These are phyloP conservation scores for Distichodus sexfasciatus DNA, from an alignment of 2,797 vertebrate species.

Conservation along the genomic window DNA sequence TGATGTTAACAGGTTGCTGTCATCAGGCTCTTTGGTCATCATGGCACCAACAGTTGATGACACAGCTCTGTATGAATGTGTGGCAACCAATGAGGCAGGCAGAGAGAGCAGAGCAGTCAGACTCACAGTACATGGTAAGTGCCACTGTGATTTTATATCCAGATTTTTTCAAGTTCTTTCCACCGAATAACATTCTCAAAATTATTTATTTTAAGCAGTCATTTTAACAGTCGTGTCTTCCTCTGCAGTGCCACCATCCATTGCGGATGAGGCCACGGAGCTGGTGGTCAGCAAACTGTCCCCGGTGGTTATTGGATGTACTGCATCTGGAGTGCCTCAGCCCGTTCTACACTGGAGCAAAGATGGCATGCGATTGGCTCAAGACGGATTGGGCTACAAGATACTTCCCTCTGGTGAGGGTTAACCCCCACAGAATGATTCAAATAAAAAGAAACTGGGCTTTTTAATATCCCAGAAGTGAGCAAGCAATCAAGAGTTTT, in stretches of 20 bases:
- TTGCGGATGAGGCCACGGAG: conserved; percentile 90
- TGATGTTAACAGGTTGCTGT: conserved; percentile 78
- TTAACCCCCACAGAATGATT: not conserved
- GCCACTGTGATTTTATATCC: not conserved
- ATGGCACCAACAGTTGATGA: conserved; percentile 93
- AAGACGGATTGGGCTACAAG: conserved; percentile 78
- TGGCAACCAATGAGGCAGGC: conserved; percentile 85
- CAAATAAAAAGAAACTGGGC: too few species aligned
- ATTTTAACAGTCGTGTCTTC: not conserved
- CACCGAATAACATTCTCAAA: too few species aligned
- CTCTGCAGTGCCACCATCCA: conserved; percentile 87
- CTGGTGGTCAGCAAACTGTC: conserved; percentile 82
- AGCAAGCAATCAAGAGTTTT: not conserved
- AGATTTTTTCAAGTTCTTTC: not conserved
- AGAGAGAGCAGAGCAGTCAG: conserved; percentile 78
- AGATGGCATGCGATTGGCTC: conserved; percentile 80
- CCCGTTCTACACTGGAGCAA: conserved; percentile 90
- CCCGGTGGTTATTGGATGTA: conserved; percentile 85
- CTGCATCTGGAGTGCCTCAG: conserved; percentile 83
- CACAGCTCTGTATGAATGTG: conserved; percentile 85
- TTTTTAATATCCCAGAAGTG: too few species aligned
- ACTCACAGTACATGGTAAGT: conserved; percentile 88
- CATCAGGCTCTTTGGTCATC: conserved; percentile 91
- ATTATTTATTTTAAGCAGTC: too few species aligned
- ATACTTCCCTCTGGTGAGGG: conserved; percentile 85